Conservation (phyloP, 2,888 invertebrate genomes). For the Elgonia sp. region DNA sequence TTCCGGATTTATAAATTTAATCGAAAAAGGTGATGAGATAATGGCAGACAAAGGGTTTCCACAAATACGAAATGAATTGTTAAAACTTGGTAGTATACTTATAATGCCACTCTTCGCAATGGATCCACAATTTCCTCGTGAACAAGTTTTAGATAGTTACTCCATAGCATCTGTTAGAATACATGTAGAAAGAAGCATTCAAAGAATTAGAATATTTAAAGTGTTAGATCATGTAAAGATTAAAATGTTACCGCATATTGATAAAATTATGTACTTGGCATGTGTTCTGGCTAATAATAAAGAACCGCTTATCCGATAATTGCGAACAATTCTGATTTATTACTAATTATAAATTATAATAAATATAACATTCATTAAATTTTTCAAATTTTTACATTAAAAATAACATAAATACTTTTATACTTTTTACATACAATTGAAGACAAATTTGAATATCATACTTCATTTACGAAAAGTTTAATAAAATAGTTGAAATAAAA, state of each 20-base stretch:
- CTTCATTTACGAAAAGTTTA: background rate
- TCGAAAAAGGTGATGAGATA: conserved; percentile 74
- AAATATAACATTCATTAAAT: no score
- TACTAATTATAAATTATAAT: no score
- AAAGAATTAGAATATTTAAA: conserved; percentile 65
- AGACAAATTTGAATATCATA: background rate
- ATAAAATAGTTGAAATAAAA: conserved; percentile 59
- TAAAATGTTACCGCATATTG: conserved; percentile 35
- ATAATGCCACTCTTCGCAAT: conserved; percentile 75
- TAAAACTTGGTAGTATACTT: conserved; percentile 62
- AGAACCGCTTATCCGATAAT: conserved; percentile 21
- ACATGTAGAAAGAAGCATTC: conserved; percentile 66
- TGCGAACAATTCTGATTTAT: background rate
- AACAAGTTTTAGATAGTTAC: conserved; percentile 68
- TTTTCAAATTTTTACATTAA: no score
- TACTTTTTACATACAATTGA: background rate
- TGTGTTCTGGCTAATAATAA: conserved; percentile 56
- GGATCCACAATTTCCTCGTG: conserved; percentile 67
- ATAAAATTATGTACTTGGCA: conserved; percentile 46
- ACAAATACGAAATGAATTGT: conserved; percentile 30
- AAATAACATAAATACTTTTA: no score
- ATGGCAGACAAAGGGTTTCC: conserved; percentile 53
- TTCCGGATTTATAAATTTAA: conserved; percentile 76
- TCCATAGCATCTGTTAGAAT: conserved; percentile 73
- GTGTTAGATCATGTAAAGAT: conserved; percentile 59